phyloP scores from a whole-genome alignment of 2,888 invertebrate species.

The Cordilura impudica region DNA sequence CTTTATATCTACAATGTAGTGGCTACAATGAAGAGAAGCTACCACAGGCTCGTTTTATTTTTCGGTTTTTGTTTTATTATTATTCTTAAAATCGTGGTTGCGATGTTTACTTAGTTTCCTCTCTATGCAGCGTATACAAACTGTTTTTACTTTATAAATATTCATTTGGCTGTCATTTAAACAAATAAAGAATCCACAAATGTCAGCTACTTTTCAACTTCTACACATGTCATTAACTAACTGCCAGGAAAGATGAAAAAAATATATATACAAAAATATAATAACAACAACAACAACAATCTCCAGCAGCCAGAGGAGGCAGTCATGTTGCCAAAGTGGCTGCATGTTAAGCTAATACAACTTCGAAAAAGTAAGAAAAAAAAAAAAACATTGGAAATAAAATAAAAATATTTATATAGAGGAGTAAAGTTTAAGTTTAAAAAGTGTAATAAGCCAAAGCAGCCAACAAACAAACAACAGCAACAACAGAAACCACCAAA shows the following conservation, averaged over 20 bases:
- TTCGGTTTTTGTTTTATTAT: slow-evolving; percentile 11
- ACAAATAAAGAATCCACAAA: slow-evolving; percentile 64
- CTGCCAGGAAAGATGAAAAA: slow-evolving; percentile 37
- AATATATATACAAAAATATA: not conserved
- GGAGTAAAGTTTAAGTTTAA: slow-evolving; percentile 22
- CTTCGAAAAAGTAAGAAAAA: slow-evolving; percentile 36
- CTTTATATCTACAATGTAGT: slow-evolving; percentile 45
- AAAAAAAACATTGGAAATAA: slow-evolving; percentile 16
- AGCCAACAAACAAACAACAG: slow-evolving; percentile 20
- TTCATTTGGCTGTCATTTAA: slow-evolving; percentile 63
- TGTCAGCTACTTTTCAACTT: slow-evolving; percentile 65
- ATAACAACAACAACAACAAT: not conserved
- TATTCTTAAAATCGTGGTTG: slow-evolving; percentile 3
- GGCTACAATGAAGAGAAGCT: slow-evolving; percentile 6
- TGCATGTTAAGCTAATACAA: slow-evolving; percentile 34
- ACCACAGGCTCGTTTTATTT: not conserved
- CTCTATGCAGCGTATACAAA: slow-evolving; percentile 15
- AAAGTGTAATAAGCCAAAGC: slow-evolving; percentile 52
- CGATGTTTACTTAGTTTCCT: slow-evolving; percentile 12
- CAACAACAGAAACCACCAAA: slow-evolving; percentile 49
- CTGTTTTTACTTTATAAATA: slow-evolving; percentile 61
- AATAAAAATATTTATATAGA: slow-evolving; percentile 29
- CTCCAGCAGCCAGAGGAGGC: slow-evolving; percentile 23
- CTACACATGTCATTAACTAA: slow-evolving; percentile 64
- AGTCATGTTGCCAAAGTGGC: slow-evolving; percentile 56